Evolutionary conservation across 2,888 invertebrate species (phyloP).

Genomic region (Lithophane socia): DNA sequence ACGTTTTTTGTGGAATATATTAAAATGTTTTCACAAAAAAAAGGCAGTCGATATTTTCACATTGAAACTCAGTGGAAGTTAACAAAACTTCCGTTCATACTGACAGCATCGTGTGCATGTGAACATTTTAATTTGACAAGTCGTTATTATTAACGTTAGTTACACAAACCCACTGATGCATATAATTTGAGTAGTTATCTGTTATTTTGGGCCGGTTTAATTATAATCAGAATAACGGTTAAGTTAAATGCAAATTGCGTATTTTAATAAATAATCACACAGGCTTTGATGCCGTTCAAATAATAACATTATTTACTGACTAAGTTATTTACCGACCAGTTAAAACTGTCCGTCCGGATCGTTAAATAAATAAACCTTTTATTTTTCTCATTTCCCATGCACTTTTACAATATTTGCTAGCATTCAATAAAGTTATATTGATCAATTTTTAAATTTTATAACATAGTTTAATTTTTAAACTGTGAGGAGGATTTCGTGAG

Average conservation of each 20-base stretch:
- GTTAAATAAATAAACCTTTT: too few relatives aligned
- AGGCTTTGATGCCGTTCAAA: not conserved
- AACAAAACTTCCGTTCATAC: not conserved
- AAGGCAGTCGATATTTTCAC: not conserved
- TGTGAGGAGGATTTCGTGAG: too few relatives aligned
- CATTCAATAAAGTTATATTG: too few relatives aligned
- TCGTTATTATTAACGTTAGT: not conserved
- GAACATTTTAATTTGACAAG: not conserved
- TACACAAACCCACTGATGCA: conserved; percentile 14
- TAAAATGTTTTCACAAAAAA: not conserved
- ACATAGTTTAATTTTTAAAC: too few relatives aligned
- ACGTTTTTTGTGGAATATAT: not conserved
- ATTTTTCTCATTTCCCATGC: too few relatives aligned
- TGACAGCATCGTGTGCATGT: not conserved
- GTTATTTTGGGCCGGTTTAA: not conserved
- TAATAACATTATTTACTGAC: not conserved
- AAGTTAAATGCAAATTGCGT: not conserved
- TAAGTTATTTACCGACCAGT: not conserved
- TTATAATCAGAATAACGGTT: not conserved
- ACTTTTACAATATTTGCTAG: too few relatives aligned
- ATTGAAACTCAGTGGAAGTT: too few relatives aligned
- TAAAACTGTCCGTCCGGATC: not conserved
- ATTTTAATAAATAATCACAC: not conserved
- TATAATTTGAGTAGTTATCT: not conserved
- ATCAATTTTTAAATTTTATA: too few relatives aligned